Evolutionary conservation across 2,888 invertebrate species (phyloP), one percentile per base, ranked within the genome.

Genomic region (Carabus problematicus): DNA sequence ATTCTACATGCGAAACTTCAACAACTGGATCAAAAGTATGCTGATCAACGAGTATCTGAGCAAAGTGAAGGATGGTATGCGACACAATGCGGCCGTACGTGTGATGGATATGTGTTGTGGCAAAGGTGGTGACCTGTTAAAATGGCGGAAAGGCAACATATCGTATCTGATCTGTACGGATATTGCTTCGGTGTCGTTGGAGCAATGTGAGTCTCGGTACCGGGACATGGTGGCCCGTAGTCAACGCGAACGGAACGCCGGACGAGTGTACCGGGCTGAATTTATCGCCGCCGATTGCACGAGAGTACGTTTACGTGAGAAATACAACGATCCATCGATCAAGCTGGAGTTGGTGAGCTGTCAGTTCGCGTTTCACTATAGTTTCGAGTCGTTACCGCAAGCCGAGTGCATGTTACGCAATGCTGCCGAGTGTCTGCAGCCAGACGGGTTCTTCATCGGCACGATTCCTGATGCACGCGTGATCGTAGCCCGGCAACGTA

Each of bases 11-110:
- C 87, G 99, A 74, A 99, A 98, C 82, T 97, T 98, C 79, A 99
- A 99, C 81, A 99, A 99, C 81, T 99, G 98, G 98, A 90, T 97
- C 11, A 99, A 99, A 84, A 94, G 95, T 81, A 93, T 95, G 85
- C 85, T 97, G 0, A 98, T 99, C 75, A 90, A 93, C 86, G 89
- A 92, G 82, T 91, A 91, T 81, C 83, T 88, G 76, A 88, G 84
- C 72, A 89, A 88, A 80, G 85, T 89, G 55, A 89, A 87, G 76
- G 85, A 86, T 73, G 82, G 77, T 3, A 89, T 88, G 75, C 87
- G 87, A 72, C 85, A 88, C 72, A 90, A 90, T n/a, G 85, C 86
- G 64, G 85, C 88, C 0, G 75, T 93, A 40, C 85, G 87, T 70
- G 94, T 96, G 0, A 83, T 98, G 63, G 99, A 99, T 80, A 90